Evolutionary conservation across 2,888 invertebrate genomes (phyloP).

Genomic region (Tetragnatha montana): DNA sequence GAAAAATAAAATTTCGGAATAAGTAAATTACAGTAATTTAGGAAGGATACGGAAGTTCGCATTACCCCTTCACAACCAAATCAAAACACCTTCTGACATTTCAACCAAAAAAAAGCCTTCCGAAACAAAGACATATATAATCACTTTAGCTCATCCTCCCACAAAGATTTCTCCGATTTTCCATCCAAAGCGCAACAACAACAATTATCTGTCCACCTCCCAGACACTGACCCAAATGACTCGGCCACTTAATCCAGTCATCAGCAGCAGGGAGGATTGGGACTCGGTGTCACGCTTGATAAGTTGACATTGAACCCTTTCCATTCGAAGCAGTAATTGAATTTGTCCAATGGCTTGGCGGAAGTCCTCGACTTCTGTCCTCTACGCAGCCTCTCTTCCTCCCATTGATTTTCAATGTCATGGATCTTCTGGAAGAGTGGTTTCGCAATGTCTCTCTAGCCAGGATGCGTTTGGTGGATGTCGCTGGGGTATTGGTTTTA

Average conservation of each 20-base stretch:
- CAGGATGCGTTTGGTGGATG: too few relatives aligned
- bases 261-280: background rate
- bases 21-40: too few relatives aligned
- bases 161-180: too few relatives aligned
- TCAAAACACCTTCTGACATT: too few relatives aligned
- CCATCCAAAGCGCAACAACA: background rate
- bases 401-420: background rate
- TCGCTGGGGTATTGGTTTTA: too few relatives aligned
- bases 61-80: too few relatives aligned
- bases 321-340: conserved; percentile 10
- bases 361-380: background rate
- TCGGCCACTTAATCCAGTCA: background rate
- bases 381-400: background rate
- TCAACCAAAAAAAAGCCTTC: too few relatives aligned
- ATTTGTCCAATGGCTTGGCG: conserved; percentile 5
- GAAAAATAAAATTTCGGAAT: too few relatives aligned
- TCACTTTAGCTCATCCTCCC: too few relatives aligned
- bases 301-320: conserved; percentile 20
- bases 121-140: too few relatives aligned
- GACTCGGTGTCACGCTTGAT: conserved; percentile 11
- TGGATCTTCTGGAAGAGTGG: background rate
- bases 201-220: background rate
- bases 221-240: background rate
- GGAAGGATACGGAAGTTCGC: too few relatives aligned
- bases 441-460: too few relatives aligned